Evolutionary conservation across 1,140 invertebrate genomes (phyloP), one percentile per base, ranked within the genome.

Genomic region (Cylas formicarius): DNA sequence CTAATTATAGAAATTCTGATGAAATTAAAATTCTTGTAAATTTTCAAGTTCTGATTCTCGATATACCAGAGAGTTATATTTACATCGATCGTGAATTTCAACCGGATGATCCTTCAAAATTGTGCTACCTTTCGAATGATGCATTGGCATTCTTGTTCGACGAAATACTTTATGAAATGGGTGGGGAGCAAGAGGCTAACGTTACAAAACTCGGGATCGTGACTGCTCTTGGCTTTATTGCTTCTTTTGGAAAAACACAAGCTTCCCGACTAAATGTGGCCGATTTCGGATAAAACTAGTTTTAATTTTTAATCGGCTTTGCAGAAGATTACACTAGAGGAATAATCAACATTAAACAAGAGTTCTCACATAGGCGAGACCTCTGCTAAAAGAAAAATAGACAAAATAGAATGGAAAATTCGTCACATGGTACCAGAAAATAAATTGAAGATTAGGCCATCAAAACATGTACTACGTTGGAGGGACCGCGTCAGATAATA

Each of bases 41-140:
- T 23, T 42, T 33, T 32, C 40, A 42, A 33, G 40, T 35, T 14
- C 20, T 51, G 13, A 44, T 54, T 33, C 43, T 53, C 35, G 53
- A 57, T 43, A 35, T 52, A 7, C 24, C 33, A 10, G 45, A 54
- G 8, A 54, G 54, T 40, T 50, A 34, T 29, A 31, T 56, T 13
- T 59, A 53, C 19, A 51, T 59, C 11, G 53, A 56, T 21, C 48
- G 53, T 19, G 36, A 34, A 52, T 47, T 52, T 22, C 17, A 11
- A 1, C 22, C n/a, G 9, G 34, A 31, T 6, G 41, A 35, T 3
- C 3, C 20, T 2, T 7, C 1, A 5, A 34, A 44, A 20, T 24
- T 3, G 13, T 33, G 28, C 18, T 33, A 43, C 14, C 2, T 4
- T 4, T 42, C 40, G 4, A 32, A 42, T 17, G 34, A 48, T 27